Evolutionary conservation across 2,888 invertebrate genomes (phyloP), one percentile per base, ranked within the genome.

Genomic region (Dicyrtoma fusca): DNA sequence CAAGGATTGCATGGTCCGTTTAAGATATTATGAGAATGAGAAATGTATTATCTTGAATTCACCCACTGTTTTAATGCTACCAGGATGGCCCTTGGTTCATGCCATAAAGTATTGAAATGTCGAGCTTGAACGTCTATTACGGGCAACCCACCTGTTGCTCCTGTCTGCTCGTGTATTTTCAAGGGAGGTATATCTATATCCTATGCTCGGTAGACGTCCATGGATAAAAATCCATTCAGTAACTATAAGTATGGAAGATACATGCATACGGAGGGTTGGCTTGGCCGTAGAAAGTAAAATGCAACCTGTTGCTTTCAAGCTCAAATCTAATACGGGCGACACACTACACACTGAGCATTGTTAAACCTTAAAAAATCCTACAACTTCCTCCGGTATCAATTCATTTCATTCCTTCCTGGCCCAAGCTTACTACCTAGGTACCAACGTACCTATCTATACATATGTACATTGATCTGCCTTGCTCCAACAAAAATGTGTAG

Each of bases 51-150:
- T 45, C 21, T 19, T 25, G 34, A 66, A 53, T 66, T 66, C 66
- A 66, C 66, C 66, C 53, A 66, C 66, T 66, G 51, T 42, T 66
- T 66, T 66, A 66, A 66, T 66, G 66, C 66, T 66, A 65, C 65
- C 51, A 66, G 63, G 53, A 66, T 66, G 53, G 66, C 53, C 66
- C 53, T 66, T 66, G 53, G 53, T 17, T 19, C 53, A 42, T 53
- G 51, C 66, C 66, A 66, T 66, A 66, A 66, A 66, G 66, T 66
- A 66, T 66, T 66, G 66, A 66, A 66, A 66, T 66, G 66, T 66
- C 53, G 34, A 63, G 63, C 25, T 17, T 17, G 63, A 47, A 25
- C 42, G 53, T 51, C 47, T 47, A n/a, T 63, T 63, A 23, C 66
- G 66, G 68, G 68, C 57, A 66, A 53, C 53, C 66, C 66, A 68